Evolutionary conservation across 2,888 invertebrate species (phyloP).

Genomic region (Phasia obesa): DNA sequence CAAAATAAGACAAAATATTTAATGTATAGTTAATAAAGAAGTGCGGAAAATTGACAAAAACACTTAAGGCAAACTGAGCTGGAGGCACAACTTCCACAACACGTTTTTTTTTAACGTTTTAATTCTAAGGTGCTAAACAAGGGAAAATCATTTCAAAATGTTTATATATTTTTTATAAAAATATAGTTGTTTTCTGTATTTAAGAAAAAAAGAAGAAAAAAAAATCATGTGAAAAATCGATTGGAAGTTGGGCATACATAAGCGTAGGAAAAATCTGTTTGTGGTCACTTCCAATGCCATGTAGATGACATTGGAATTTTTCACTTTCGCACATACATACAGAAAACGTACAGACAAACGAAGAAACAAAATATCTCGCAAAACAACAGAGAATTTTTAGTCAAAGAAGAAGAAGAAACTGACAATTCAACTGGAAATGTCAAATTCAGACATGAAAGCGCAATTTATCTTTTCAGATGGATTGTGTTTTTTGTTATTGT

Average conservation of each 20-base stretch:
- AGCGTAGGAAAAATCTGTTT: slow-evolving; percentile 52
- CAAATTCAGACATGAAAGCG: slow-evolving; percentile 64
- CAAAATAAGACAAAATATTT: slow-evolving; percentile 32
- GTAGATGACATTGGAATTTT: slow-evolving; percentile 71
- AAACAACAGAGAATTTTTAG: slow-evolving; percentile 33
- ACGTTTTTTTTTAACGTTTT: slow-evolving; percentile 13
- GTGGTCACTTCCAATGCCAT: slow-evolving; percentile 69
- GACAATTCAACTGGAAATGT: slow-evolving; percentile 56
- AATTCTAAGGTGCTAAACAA: slow-evolving; percentile 15
- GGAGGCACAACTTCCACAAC: slow-evolving; percentile 10
- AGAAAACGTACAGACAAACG: slow-evolving; percentile 48
- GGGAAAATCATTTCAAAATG: not conserved
- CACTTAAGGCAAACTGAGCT: slow-evolving; percentile 18
- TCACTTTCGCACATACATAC: slow-evolving; percentile 47
- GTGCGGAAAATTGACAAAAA: slow-evolving; percentile 26
- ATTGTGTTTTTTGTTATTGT: slow-evolving; percentile 64
- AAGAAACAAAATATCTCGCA: slow-evolving; percentile 54
- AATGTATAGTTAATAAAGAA: slow-evolving; percentile 1
- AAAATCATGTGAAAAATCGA: slow-evolving; percentile 81
- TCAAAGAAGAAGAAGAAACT: slow-evolving; percentile 49
- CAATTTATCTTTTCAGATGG: slow-evolving; percentile 64
- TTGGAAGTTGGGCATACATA: slow-evolving; percentile 76
- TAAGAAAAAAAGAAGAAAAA: slow-evolving; percentile 54
- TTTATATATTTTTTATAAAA: slow-evolving; percentile 26
- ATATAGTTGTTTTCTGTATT: slow-evolving; percentile 9